Percentiles rank a stretch among this genome's conserved stretches.
phyloP scores from a whole-genome alignment of 2,113 vertebrate species.

The Penelope pileata region DNA sequence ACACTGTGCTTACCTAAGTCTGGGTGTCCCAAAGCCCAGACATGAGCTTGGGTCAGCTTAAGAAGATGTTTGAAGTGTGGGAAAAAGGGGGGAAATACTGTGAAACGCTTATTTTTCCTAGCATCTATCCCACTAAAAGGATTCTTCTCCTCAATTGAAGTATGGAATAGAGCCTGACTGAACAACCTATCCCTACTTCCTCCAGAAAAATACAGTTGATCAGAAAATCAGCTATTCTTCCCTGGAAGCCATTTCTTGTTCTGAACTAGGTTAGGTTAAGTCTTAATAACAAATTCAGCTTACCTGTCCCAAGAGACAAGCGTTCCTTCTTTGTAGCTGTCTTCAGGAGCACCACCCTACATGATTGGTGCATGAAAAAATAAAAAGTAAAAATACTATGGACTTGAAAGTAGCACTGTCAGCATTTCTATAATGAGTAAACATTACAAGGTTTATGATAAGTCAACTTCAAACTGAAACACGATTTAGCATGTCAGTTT shows the following conservation, averaged over 20 bases:
- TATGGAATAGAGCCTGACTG: not conserved
- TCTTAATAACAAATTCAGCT: not conserved
- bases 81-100: not conserved
- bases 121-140: not conserved
- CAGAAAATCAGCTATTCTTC: not conserved
- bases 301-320: conserved; percentile 85
- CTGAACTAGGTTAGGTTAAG: not conserved
- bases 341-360: conserved; percentile 87
- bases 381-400: conserved; percentile 21
- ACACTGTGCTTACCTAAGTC: not conserved
- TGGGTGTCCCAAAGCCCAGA: not conserved
- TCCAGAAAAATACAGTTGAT: not conserved
- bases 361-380: conserved; percentile 6
- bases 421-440: not conserved
- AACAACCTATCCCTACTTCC: not conserved
- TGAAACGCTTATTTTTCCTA: not conserved
- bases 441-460: not conserved
- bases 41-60: not conserved
- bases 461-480: not conserved
- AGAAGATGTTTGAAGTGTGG: not conserved
- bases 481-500: not conserved
- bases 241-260: not conserved
- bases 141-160: not conserved
- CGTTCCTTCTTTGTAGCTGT: conserved; percentile 80
- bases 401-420: not conserved